Evolutionary conservation across 2,888 invertebrate species (phyloP).

Genomic region (Mythimna loreyi): DNA sequence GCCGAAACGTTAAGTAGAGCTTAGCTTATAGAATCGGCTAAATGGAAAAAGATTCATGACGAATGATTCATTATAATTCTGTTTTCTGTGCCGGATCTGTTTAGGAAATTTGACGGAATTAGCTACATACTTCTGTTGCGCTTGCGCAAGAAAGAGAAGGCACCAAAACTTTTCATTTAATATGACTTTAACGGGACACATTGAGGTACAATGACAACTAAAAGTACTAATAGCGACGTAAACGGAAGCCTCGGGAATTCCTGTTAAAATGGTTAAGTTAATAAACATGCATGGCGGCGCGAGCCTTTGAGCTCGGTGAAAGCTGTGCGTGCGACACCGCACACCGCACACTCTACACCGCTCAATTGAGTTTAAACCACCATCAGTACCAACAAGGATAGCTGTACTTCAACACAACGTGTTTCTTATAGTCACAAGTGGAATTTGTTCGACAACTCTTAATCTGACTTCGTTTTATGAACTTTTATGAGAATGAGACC

Average conservation of each 20-base stretch:
- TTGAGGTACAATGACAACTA: conserved; percentile 69
- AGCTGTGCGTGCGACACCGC: conserved; percentile 78
- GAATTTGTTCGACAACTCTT: conserved; percentile 6
- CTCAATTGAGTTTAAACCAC: conserved; percentile 70
- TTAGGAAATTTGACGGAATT: conserved; percentile 8
- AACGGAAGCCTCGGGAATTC: conserved; percentile 82
- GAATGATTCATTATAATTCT: conserved; percentile 3
- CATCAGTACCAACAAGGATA: conserved; percentile 48
- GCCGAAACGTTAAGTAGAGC: conserved; percentile 4
- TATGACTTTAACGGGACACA: conserved; percentile 67
- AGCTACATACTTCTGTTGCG: conserved; percentile 6
- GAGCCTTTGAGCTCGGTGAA: conserved; percentile 87
- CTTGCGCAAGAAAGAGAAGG: conserved; percentile 38
- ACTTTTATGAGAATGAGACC: background rate
- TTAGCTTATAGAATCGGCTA: background rate
- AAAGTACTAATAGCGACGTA: conserved; percentile 79
- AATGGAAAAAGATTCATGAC: background rate
- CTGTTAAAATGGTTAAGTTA: conserved; percentile 87
- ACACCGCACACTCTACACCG: conserved; percentile 59
- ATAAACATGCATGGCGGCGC: conserved; percentile 85
- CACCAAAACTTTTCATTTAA: conserved; percentile 51
- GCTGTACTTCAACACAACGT: conserved; percentile 40
- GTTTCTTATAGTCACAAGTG: conserved; percentile 8
- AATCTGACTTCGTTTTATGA: background rate
- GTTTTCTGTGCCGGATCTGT: conserved; percentile 2